Evolutionary conservation across 2,113 vertebrate species (phyloP).

Genomic region (Callorhinus ursinus): DNA sequence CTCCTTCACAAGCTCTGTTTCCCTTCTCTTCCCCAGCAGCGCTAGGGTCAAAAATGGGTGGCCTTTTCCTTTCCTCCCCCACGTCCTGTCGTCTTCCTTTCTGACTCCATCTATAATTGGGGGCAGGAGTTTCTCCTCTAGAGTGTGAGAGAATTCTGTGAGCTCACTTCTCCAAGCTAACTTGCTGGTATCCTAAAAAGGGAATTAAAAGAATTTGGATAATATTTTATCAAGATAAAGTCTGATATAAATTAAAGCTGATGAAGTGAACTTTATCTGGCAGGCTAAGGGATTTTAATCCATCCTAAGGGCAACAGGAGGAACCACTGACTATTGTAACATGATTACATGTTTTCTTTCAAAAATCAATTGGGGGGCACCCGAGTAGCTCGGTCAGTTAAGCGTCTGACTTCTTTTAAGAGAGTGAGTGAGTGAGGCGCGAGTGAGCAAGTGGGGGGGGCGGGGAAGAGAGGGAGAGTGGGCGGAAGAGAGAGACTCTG

Average conservation of each 20-base stretch:
- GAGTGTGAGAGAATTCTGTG: background rate
- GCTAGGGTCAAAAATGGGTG: no score
- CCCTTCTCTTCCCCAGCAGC: background rate
- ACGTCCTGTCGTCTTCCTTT: background rate
- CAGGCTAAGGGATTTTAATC: slow-evolving; percentile 13
- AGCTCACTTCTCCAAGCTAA: slow-evolving; percentile 13
- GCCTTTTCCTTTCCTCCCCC: background rate
- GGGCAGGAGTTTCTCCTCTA: background rate
- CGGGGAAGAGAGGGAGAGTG: background rate
- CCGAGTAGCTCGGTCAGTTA: background rate
- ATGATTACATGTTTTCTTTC: background rate
- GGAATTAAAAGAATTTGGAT: slow-evolving; percentile 50
- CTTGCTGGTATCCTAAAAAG: background rate
- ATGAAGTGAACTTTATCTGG: background rate
- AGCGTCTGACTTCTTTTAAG: background rate
- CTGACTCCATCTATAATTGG: background rate
- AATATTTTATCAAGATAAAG: slow-evolving; percentile 47
- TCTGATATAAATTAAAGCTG: slow-evolving; percentile 24
- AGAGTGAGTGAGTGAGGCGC: background rate
- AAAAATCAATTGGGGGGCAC: background rate
- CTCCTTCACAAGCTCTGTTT: background rate
- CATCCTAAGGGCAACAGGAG: background rate
- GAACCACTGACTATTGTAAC: background rate
- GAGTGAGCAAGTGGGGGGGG: background rate
- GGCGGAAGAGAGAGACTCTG: background rate